Evolutionary conservation across 2,797 vertebrate genomes (phyloP).

Genomic region (Sitta carolinensis): DNA sequence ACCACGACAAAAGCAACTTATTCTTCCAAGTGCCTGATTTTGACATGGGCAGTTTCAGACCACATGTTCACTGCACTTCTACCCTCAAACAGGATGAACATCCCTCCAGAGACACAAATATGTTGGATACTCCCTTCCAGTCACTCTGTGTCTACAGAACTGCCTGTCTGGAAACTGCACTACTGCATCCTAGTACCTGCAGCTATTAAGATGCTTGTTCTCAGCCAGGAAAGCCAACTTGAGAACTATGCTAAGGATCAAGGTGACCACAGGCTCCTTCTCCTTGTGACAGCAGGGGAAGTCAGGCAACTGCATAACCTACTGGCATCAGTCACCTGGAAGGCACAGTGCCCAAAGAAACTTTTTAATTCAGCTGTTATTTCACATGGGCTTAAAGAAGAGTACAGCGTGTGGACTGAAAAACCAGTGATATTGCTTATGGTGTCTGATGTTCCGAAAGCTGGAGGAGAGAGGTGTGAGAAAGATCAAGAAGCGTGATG

Average conservation of each 20-base stretch:
- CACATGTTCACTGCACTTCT: not conserved
- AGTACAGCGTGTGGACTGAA: fast-evolving
- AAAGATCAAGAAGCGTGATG: not conserved
- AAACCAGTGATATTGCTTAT: not conserved
- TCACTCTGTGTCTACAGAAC: not conserved
- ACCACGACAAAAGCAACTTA: not conserved
- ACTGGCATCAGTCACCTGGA: not conserved
- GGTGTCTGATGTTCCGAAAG: not conserved
- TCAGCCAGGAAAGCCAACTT: not conserved
- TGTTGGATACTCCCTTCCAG: not conserved
- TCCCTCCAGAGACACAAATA: not conserved
- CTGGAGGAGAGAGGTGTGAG: not conserved
- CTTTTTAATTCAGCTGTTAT: not conserved
- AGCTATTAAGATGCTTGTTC: not conserved
- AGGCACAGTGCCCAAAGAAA: not conserved
- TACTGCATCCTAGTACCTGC: not conserved
- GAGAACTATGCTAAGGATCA: not conserved
- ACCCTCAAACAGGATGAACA: not conserved
- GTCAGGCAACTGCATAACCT: not conserved
- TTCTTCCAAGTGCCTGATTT: not conserved
- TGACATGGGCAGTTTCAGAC: not conserved
- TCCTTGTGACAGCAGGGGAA: not conserved
- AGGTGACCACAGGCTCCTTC: not conserved
- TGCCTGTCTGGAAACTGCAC: not conserved
- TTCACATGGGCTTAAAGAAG: not conserved